Percentiles rank a stretch among this genome's conserved stretches.
phyloP scores from a whole-genome alignment of 2,797 vertebrate genomes.

The Xyrichtys novacula region DNA sequence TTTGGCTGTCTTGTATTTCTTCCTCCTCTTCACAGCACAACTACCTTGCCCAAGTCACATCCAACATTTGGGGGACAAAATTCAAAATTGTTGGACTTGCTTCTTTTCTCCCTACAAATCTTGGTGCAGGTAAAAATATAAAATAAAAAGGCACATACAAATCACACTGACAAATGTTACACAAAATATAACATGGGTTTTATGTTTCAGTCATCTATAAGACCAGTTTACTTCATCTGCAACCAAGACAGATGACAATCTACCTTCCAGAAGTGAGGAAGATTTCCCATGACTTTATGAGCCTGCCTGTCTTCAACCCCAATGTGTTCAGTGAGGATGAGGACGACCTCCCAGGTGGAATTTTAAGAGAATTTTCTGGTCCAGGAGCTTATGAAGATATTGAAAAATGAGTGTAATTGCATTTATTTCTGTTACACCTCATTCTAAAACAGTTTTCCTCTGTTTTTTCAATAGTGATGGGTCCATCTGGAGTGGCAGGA shows the following conservation, averaged over 20 bases:
- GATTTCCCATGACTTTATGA: conserved; percentile 97
- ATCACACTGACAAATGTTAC: background rate
- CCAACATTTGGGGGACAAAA: conserved; percentile 99
- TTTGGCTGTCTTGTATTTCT: background rate
- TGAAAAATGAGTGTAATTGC: background rate
- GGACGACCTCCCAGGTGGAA: conserved; percentile 90
- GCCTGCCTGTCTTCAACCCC: conserved; percentile 96
- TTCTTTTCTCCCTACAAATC: conserved; percentile 96
- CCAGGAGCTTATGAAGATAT: background rate
- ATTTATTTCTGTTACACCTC: background rate
- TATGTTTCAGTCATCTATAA: conserved; percentile 95
- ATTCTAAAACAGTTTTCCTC: conserved; percentile 8
- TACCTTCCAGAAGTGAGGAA: conserved; percentile 98
- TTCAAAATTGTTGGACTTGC: conserved; percentile 99
- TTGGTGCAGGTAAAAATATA: conserved; percentile 93
- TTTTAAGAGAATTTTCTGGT: background rate
- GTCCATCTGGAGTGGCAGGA: conserved; percentile 92
- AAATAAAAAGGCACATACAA: background rate
- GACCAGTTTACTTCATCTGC: conserved; percentile 97
- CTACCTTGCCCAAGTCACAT: conserved; percentile 99
- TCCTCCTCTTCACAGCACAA: conserved; percentile 89
- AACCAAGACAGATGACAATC: conserved; percentile 99
- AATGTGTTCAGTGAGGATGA: conserved; percentile 99
- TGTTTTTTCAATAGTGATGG: conserved; percentile 86
- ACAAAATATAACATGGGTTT: background rate